Evolutionary conservation across 2,888 invertebrate genomes (phyloP), one percentile per base, ranked within the genome.

Genomic region (Neoscelio sp.): DNA sequence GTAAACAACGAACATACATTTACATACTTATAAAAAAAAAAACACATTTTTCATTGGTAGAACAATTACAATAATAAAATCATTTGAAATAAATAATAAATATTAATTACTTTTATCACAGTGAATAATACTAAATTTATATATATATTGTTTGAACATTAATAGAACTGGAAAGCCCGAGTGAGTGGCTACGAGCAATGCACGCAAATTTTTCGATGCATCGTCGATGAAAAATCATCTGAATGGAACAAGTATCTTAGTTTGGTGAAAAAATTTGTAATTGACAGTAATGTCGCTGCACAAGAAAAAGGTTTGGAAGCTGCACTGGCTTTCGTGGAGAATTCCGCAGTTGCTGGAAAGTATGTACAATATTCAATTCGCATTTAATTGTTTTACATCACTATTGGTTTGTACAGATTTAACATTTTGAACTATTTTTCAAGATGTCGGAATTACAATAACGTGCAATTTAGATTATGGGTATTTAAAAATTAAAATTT

Each of bases 261-360:
- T 5, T 92, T 98, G 44, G 94, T 99, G 28, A 98, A 98, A 90
- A 98, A 98, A 91, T 98, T 99, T 93, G 98, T 98, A 0, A 92
- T 94, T 0, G 99, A 99, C 89, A 96, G 95, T 85, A 98, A 99
- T 94, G 98, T 95, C 10, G 94, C 96, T 77, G 98, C 98, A 0
- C 98, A 98, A 89, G 99, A 99, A 88, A 98, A 96, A 92, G 99
- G 97, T 8, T 89, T 99, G 83, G 98, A 98, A 88, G 98, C 98
- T 5, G 95, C 97, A 0, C 90, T 98, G 58, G 95, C 96, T 33
- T 99, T 95, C 91, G 95, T 98, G 0, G 97, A 98, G 90, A 98
- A 98, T 92, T 97, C 98, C 86, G 95, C 94, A 0, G 92, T 94
- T 86, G 97, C 97, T 60, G 96, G 96, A 46, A 98, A 96, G 93